These are phyloP conservation scores for Brassicogethes aeneus DNA, from an alignment of 2,888 invertebrate species.

Conservation along the genomic window DNA sequence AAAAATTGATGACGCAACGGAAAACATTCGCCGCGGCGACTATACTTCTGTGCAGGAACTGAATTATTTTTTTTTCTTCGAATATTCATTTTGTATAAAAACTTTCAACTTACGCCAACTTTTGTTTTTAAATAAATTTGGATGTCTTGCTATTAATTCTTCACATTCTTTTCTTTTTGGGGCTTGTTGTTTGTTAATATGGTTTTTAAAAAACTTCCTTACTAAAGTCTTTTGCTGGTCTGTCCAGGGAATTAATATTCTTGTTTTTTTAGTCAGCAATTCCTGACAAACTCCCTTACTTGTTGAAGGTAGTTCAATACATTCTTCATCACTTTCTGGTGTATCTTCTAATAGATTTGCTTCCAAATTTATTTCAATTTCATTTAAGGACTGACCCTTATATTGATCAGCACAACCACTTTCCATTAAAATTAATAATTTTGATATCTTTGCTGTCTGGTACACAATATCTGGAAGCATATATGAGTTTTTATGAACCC, in stretches of 20 bases:
- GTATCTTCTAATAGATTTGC: slow-evolving; percentile 3
- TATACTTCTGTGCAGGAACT: too few relatives aligned
- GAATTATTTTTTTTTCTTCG: too few relatives aligned
- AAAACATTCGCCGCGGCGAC: too few relatives aligned
- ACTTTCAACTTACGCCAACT: background rate
- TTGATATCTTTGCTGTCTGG: slow-evolving; percentile 19
- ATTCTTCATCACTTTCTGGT: background rate
- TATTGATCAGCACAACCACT: slow-evolving; percentile 12
- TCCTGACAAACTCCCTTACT: background rate
- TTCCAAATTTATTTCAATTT: slow-evolving; percentile 13
- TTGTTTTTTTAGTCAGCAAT: background rate
- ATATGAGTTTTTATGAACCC: slow-evolving; percentile 15
- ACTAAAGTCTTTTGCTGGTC: background rate
- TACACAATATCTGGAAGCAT: slow-evolving; percentile 20
- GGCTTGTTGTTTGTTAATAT: background rate
- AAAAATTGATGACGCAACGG: too few relatives aligned
- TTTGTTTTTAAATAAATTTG: background rate
- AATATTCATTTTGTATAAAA: background rate
- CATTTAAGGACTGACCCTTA: slow-evolving; percentile 16
- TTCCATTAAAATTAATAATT: slow-evolving; percentile 16
- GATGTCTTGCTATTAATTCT: background rate
- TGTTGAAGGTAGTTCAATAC: background rate
- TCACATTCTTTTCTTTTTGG: background rate
- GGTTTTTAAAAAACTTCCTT: background rate
- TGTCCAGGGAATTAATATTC: background rate